Percentiles rank a stretch among this genome's conserved stretches.
Evolutionary conservation across 2,888 invertebrate genomes (phyloP).

Genomic region (Ferrisia virgata): DNA sequence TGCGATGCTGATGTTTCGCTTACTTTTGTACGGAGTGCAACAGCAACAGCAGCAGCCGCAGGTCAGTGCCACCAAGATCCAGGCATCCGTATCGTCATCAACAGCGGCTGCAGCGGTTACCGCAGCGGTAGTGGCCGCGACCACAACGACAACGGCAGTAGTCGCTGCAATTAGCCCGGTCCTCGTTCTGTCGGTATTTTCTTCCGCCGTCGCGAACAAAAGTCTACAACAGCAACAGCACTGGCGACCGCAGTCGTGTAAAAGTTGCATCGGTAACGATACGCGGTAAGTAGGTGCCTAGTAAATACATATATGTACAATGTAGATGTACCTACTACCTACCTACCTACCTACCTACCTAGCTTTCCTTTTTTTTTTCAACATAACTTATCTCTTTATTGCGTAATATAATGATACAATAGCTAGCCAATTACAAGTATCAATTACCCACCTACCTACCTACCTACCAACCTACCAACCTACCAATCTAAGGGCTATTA

Average conservation of each 20-base stretch:
- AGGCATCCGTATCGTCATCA: not conserved
- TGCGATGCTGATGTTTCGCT: slow-evolving; percentile 31
- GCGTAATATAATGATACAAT: too few relatives aligned
- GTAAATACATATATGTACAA: not conserved
- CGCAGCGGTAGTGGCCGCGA: too few relatives aligned
- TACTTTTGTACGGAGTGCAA: slow-evolving; percentile 34
- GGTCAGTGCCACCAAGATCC: slow-evolving; percentile 8
- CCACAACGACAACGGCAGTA: too few relatives aligned
- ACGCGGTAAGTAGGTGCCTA: too few relatives aligned
- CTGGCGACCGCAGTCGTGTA: not conserved
- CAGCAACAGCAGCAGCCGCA: not conserved
- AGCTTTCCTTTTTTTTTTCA: too few relatives aligned
- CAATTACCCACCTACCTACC: not conserved
- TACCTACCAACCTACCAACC: not conserved
- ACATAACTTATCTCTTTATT: too few relatives aligned
- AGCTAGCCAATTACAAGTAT: too few relatives aligned
- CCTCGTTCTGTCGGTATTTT: too few relatives aligned
- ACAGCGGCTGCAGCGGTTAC: too few relatives aligned
- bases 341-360: not conserved
- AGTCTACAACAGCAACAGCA: not conserved
- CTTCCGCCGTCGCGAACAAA: too few relatives aligned
- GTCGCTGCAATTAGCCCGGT: too few relatives aligned
- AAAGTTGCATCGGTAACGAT: not conserved
- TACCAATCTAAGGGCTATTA: too few relatives aligned
- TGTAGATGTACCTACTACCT: not conserved